Evolutionary conservation across 2,113 vertebrate species (phyloP).

Genomic region (Onychostoma macrolepis): DNA sequence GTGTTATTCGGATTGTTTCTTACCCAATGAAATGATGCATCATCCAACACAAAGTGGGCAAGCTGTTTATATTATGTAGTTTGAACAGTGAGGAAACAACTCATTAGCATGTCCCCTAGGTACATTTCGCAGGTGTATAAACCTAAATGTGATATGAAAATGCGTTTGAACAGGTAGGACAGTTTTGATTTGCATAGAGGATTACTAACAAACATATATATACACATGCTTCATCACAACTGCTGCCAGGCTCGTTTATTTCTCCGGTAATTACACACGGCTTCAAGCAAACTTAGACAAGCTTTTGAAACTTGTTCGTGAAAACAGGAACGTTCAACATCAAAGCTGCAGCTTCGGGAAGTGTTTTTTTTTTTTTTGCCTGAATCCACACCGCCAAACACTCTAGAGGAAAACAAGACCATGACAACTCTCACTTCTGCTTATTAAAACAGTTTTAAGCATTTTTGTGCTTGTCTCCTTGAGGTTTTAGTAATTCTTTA

Average conservation of each 20-base stretch:
- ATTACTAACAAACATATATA: background rate
- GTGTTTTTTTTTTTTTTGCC: background rate
- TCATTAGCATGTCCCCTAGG: slow-evolving; percentile 1
- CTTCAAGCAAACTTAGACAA: background rate
- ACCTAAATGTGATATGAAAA: background rate
- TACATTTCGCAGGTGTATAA: background rate
- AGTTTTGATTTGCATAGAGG: background rate
- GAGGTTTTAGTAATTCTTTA: background rate
- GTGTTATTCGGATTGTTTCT: background rate
- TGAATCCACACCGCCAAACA: background rate
- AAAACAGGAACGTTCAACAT: slow-evolving; percentile 3
- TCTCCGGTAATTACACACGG: slow-evolving; percentile 7
- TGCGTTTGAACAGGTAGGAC: background rate
- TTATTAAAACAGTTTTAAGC: background rate
- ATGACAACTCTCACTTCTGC: background rate
- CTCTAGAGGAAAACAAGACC: background rate
- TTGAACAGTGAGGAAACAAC: background rate
- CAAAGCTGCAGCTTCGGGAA: background rate
- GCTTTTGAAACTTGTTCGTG: slow-evolving; percentile 25
- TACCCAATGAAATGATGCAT: background rate
- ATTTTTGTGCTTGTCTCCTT: too few species aligned
- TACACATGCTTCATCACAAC: background rate
- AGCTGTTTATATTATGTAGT: background rate
- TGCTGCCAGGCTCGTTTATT: background rate
- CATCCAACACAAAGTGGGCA: background rate